phyloP scores from a whole-genome alignment of 2,113 vertebrate genomes.

The Campylomormyrus numenius region DNA sequence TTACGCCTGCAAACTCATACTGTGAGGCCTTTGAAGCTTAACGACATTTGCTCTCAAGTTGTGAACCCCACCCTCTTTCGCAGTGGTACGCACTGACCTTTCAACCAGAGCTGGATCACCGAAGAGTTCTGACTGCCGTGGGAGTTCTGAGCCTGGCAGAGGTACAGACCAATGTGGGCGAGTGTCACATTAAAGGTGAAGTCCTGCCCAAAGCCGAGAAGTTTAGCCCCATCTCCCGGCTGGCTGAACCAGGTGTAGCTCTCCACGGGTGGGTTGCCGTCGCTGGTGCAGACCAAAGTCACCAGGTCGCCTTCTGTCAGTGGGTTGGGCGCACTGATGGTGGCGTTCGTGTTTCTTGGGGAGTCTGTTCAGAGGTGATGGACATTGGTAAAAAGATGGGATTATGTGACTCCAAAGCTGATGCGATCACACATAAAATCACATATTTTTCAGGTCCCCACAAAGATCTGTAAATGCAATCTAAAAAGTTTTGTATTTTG shows the following conservation, averaged over 20 bases:
- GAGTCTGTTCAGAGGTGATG: neutral
- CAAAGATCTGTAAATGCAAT: too few relatives aligned
- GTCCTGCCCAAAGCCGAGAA: neutral
- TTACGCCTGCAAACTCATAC: neutral
- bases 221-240: neutral
- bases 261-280: constrained; percentile 34
- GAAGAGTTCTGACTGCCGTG: constrained; percentile 36
- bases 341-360: neutral
- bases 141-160: constrained; percentile 30
- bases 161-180: constrained; percentile 17
- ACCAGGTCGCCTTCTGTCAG: neutral
- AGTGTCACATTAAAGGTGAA: neutral
- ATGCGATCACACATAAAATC: neutral
- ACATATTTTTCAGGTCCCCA: neutral
- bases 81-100: constrained; percentile 12
- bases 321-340: neutral
- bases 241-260: constrained; percentile 34
- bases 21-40: neutral
- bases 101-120: neutral
- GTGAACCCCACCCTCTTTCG: neutral
- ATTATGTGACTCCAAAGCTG: neutral
- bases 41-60: neutral
- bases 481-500: too few relatives aligned
- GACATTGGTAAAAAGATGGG: neutral
- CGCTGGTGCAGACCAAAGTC: constrained; percentile 39